phyloP scores from a whole-genome alignment of 2,797 vertebrate genomes.

The Acanthis flammea region DNA sequence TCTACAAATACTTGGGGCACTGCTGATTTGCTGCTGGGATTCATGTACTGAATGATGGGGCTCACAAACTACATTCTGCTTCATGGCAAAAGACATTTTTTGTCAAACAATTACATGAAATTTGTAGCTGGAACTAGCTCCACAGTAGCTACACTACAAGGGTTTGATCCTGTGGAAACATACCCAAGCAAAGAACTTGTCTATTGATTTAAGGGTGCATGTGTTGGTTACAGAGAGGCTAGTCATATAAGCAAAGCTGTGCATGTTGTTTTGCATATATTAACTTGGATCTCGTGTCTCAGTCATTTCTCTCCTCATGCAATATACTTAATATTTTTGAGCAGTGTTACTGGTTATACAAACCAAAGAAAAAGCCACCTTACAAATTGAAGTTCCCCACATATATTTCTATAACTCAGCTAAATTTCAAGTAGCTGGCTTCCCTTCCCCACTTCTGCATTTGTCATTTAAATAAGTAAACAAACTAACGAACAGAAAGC shows the following conservation, averaged over 20 bases:
- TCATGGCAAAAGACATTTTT: not conserved
- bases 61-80: not conserved
- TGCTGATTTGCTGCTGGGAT: not conserved
- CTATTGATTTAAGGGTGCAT: not conserved
- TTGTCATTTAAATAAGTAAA: not conserved
- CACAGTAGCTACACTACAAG: not conserved
- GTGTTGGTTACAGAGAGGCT: not conserved
- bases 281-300: not conserved
- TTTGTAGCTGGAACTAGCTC: not conserved
- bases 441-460: not conserved
- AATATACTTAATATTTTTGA: not conserved
- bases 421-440: not conserved
- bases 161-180: not conserved
- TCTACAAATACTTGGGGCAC: not conserved
- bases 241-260: not conserved
- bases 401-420: not conserved
- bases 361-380: not conserved
- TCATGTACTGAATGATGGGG: not conserved
- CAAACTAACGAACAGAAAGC: not conserved
- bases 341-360: not conserved
- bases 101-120: not conserved
- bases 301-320: not conserved
- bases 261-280: not conserved
- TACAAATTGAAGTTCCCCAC: not conserved
- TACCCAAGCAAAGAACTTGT: no score